phyloP scores from a whole-genome alignment of 2,113 vertebrate species.

The Sander lucioperca region DNA sequence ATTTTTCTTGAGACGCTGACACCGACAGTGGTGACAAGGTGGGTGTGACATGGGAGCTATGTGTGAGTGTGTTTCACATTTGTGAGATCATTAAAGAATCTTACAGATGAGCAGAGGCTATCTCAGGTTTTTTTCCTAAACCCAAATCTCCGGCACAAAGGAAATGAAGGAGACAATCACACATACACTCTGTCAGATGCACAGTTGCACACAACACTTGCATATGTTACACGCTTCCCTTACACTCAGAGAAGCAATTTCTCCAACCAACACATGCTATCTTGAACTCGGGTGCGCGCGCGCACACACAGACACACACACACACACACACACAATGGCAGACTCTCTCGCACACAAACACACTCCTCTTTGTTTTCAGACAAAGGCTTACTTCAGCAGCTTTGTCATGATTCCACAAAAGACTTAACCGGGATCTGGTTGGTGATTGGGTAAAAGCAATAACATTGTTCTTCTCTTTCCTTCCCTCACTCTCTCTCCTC shows the following conservation, averaged over 20 bases:
- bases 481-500: conserved; percentile 24
- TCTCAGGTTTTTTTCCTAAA: background rate
- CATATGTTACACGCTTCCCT: conserved; percentile 44
- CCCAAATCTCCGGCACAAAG: conserved; percentile 50
- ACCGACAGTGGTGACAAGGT: conserved; percentile 45
- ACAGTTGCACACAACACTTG: conserved; percentile 2
- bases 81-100: conserved; percentile 47
- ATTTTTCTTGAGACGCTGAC: conserved; percentile 41
- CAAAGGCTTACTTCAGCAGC: conserved; percentile 74
- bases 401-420: conserved; percentile 81
- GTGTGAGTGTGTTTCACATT: conserved; percentile 3
- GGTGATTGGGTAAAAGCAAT: conserved; percentile 70
- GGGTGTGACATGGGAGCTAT: conserved; percentile 30
- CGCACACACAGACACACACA: conserved; percentile 7
- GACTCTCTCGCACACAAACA: conserved; percentile 54
- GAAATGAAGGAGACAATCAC: conserved; percentile 38
- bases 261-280: conserved; percentile 50
- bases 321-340: conserved; percentile 43
- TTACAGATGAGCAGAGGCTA: conserved; percentile 60
- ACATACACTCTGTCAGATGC: conserved; percentile 16
- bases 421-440: conserved; percentile 69
- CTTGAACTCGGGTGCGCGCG: conserved; percentile 15
- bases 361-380: conserved; percentile 77
- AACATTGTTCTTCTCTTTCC: conserved; percentile 52
- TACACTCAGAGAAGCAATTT: conserved; percentile 51